These are phyloP conservation scores for Cnemophilus loriae DNA, from an alignment of 2,113 vertebrate species.

Conservation along the genomic window DNA sequence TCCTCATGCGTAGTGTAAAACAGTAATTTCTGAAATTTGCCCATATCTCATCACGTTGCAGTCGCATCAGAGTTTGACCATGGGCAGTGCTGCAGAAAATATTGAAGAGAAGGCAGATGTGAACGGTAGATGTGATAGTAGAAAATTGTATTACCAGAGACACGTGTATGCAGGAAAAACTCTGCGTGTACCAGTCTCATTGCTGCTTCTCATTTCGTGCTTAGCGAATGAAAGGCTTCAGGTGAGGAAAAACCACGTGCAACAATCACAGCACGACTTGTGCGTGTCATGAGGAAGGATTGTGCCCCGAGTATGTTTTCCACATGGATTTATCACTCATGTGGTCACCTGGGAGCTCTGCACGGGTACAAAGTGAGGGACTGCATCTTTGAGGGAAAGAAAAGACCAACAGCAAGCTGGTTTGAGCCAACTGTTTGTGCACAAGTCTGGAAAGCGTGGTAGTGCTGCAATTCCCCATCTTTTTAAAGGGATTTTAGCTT, in stretches of 20 bases:
- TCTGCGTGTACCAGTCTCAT: fast-evolving
- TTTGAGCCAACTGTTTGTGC: background rate
- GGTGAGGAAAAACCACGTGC: background rate
- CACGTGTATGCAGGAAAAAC: background rate
- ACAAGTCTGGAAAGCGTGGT: background rate
- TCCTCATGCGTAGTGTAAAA: background rate
- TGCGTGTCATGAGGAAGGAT: background rate
- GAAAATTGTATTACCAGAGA: background rate
- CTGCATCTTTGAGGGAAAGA: too few relatives aligned
- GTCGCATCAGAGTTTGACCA: background rate
- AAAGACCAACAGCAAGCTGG: too few relatives aligned
- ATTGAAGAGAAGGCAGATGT: background rate
- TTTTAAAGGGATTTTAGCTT: background rate
- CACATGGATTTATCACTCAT: fast-evolving
- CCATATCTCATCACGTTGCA: background rate
- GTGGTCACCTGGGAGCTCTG: background rate
- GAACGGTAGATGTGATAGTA: background rate
- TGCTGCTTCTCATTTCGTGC: background rate
- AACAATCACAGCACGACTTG: background rate
- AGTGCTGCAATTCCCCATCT: background rate
- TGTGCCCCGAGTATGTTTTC: background rate
- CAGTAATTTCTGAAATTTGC: background rate
- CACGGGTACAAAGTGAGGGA: background rate
- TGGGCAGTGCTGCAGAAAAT: background rate
- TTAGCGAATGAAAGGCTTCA: too few relatives aligned